phyloP scores from a whole-genome alignment of 2,888 invertebrate genomes.

The Linnaemya vulpina region DNA sequence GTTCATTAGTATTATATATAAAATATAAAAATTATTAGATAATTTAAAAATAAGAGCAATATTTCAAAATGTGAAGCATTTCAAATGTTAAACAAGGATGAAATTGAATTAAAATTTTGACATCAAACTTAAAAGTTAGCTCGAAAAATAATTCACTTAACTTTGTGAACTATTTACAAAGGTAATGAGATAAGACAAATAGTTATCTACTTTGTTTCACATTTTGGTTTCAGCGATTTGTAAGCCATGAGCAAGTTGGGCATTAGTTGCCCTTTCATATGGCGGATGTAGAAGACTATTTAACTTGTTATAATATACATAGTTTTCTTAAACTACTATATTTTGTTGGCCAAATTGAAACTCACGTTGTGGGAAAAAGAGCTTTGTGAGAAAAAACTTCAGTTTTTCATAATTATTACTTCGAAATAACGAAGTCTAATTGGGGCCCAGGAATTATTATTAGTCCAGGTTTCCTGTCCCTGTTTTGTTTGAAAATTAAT shows the following conservation, averaged over 20 bases:
- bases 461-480: constrained; percentile 33
- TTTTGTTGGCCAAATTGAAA: too few species aligned
- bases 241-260: not conserved
- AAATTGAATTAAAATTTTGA: not conserved
- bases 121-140: constrained; percentile 1
- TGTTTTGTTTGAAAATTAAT: constrained; percentile 39
- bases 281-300: not conserved
- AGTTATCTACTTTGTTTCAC: not conserved
- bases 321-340: too few species aligned
- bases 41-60: constrained; percentile 68
- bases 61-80: constrained; percentile 75
- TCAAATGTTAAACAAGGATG: constrained; percentile 75
- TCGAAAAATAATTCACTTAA: not conserved
- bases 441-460: not conserved
- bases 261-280: not conserved
- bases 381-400: too few species aligned
- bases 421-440: not conserved
- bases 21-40: constrained; percentile 66
- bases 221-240: not conserved
- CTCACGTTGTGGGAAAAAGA: too few species aligned
- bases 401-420: not conserved
- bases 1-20: constrained; percentile 81
- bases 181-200: not conserved
- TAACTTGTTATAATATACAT: not conserved
- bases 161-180: not conserved